Percentiles rank a stretch among this genome's conserved stretches.
These are phyloP conservation scores for Sapajus apella DNA, from an alignment of 2,113 vertebrate species.

Conservation along the genomic window DNA sequence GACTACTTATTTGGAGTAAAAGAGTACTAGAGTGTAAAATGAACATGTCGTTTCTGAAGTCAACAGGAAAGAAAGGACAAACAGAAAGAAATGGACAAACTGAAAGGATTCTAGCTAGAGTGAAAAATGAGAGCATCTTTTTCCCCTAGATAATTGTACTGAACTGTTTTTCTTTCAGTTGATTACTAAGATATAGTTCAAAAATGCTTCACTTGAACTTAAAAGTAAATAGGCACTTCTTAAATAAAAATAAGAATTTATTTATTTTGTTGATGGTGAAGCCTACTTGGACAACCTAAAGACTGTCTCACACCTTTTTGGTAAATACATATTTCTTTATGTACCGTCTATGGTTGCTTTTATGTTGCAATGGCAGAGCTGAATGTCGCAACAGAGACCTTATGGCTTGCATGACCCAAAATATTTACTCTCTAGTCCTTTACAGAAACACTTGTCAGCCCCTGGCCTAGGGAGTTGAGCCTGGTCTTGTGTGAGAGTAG, in stretches of 20 bases:
- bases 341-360: not conserved
- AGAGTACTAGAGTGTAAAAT: not conserved
- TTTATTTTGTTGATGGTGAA: not conserved
- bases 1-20: not conserved
- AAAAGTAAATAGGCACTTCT: not conserved
- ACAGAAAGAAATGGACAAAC: not conserved
- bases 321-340: not conserved
- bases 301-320: not conserved
- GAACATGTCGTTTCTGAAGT: not conserved
- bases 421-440: not conserved
- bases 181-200: not conserved
- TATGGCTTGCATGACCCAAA: not conserved
- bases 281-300: not conserved
- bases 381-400: not conserved
- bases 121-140: not conserved
- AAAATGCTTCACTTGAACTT: not conserved
- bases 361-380: not conserved
- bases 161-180: not conserved
- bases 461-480: not conserved
- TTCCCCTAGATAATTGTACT: not conserved
- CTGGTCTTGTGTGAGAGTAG: not conserved
- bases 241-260: slow-evolving; percentile 19
- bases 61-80: not conserved
- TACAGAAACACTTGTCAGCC: not conserved
- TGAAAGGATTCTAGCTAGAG: not conserved